These are phyloP conservation scores for Lepus oiostolus DNA, from an alignment of 2,797 vertebrate genomes.

Conservation along the genomic window DNA sequence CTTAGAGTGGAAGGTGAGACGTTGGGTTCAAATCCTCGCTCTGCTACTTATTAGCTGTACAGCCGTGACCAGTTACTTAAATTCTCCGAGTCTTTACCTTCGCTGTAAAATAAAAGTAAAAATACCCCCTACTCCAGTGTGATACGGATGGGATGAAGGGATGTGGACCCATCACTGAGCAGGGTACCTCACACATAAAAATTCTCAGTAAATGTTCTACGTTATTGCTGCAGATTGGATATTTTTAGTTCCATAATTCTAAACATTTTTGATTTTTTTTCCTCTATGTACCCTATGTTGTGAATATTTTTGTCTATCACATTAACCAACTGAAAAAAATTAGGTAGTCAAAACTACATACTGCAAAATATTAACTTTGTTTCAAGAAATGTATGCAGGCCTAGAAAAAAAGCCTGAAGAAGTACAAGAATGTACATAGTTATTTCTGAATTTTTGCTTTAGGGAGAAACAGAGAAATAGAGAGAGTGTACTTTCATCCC, in stretches of 20 bases:
- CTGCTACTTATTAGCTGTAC: not conserved
- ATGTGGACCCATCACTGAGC: not conserved
- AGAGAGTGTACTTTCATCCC: too few relatives aligned
- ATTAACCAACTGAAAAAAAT: not conserved
- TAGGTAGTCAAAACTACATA: not conserved
- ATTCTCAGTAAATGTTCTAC: not conserved
- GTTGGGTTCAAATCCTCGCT: not conserved
- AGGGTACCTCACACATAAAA: not conserved
- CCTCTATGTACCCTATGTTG: not conserved
- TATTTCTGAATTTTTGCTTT: constrained; percentile 55
- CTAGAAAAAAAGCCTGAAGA: constrained; percentile 40
- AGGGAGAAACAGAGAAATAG: not conserved
- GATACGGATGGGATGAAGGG: not conserved
- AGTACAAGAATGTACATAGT: not conserved
- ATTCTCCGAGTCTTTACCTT: constrained; percentile 1
- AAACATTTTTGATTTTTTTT: constrained; percentile 40
- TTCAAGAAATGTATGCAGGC: constrained; percentile 46
- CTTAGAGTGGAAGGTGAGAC: not conserved
- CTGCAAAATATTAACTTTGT: constrained; percentile 40
- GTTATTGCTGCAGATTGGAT: not conserved
- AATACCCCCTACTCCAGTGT: not conserved
- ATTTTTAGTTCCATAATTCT: constrained; percentile 31
- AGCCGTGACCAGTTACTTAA: constrained; percentile 24
- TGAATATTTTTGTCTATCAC: constrained; percentile 28
- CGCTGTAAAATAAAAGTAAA: constrained; percentile 12